Evolutionary conservation across 1,140 invertebrate species (phyloP), one percentile per base, ranked within the genome.

Genomic region (Brachystomella parvula): DNA sequence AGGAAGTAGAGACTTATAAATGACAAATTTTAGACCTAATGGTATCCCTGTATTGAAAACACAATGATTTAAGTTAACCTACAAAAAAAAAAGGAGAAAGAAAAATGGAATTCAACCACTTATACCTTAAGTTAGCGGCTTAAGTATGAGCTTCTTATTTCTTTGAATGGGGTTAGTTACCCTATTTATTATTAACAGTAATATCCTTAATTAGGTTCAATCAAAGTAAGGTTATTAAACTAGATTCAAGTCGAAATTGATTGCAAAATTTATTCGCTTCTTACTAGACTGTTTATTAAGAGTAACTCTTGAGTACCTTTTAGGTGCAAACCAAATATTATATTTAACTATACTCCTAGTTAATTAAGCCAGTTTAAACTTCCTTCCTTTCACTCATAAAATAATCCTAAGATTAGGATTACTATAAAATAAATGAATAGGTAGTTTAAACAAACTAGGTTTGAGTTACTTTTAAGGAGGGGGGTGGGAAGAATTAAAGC

Each of bases 301-400:
- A 26, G 33, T 9, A 12, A 15, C 26, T 35, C n/a, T 15, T 64
- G n/a, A 26, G 30, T 17, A 81, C 77, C 80, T 82, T 81, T 81
- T 82, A 76, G 81, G 75, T 82, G 81, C 81, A 84, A 83, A 79
- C 81, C 77, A 83, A 81, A 82, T 83, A 78, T 84, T 83, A 82
- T 83, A 75, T 64, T 79, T 81, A 83, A 83, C 79, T 83, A 82
- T 78, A 79, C 80, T 79, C 79, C 80, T 81, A 31, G 28, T 47
- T 69, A 80, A 64, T 72, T 69, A 76, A 76, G 77, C 82, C 82
- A 84, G 68, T 83, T 79, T 77, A 83, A 68, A 74, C 82, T 79
- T 63, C 82, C 83, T 81, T 84, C 80, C 68, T 81, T 80, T 83
- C 82, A 85, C 82, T 85, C 83, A 77, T 82, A 78, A 59, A 79